Percentiles rank a stretch among this genome's conserved stretches.
These are phyloP conservation scores for Drosophila bocki DNA, from an alignment of 1,140 invertebrate genomes.

Conservation along the genomic window DNA sequence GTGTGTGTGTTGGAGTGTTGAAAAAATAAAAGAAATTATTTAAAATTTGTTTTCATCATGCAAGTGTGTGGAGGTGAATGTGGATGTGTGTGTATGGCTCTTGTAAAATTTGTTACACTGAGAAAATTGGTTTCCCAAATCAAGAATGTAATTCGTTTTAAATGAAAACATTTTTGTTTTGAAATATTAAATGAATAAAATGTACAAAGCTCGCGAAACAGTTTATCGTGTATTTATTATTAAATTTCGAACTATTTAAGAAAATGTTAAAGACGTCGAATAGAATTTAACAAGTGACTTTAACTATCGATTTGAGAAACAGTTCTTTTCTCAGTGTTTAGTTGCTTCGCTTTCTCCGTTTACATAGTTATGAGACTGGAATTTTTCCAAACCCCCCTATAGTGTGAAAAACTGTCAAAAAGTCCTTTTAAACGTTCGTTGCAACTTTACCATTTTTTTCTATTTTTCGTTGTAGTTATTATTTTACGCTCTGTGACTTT, in stretches of 20 bases:
- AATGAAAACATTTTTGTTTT: background rate
- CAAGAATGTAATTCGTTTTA: background rate
- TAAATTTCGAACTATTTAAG: background rate
- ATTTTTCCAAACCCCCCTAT: constrained; percentile 6
- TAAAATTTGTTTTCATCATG: constrained; percentile 69
- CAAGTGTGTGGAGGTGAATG: constrained; percentile 29
- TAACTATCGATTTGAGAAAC: background rate
- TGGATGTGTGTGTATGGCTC: constrained; percentile 4
- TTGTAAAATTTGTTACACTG: constrained; percentile 19
- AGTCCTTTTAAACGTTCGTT: constrained; percentile 65
- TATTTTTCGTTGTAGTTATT: constrained; percentile 54
- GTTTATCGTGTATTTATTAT: background rate
- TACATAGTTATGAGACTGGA: constrained; percentile 26
- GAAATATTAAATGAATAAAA: background rate
- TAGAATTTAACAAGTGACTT: too few relatives aligned
- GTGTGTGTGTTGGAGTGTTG: constrained; percentile 24
- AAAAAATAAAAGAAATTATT: constrained; percentile 78
- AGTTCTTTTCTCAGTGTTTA: constrained; percentile 10
- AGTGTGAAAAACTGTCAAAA: constrained; percentile 67
- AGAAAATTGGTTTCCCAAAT: constrained; percentile 3
- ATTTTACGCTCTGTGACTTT: constrained; percentile 59
- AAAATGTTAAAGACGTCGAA: background rate
- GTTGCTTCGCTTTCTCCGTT: constrained; percentile 4
- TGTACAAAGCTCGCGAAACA: background rate
- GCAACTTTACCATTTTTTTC: constrained; percentile 26